Base-by-base conservation (phyloP, 2,797 vertebrate genomes). In the Falco biarmicus region DNA sequence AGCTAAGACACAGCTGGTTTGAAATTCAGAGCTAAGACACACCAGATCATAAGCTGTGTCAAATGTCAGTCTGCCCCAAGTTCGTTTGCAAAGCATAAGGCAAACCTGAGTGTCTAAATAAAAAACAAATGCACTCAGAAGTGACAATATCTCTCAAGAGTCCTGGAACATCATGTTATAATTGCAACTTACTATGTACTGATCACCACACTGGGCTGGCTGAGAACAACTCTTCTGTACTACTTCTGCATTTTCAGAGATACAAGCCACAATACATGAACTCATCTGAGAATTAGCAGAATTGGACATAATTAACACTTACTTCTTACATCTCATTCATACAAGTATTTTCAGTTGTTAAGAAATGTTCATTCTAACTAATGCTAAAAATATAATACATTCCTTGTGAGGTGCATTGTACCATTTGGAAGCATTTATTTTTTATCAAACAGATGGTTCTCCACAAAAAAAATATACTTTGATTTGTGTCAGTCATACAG, bases 1-100 rank as follows among this genome's bases (percentile, higher is more conserved):
- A 93, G 68, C 74, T 94, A 88, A 92, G 78, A 73, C 91, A 81
- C 77, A 91, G 91, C 85, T 90, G 83, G 74, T 93, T 94, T 89
- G 74, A 96, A 94, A 89, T 89, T 71, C 84, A 71, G 75, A 89
- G 79, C 37, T 74, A 84, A 81, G 77, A 76, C 51, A 90, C 48
- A 57, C 39, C 60, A 89, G 69, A 71, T n/a, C 47, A 76, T 22
- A 48, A 71, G 39, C 53, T 69, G 43, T 63, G 48, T 87, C 0
- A 0, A 48, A 64, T n/a, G 59, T 73, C 59, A 90, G 69, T 11
- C 37, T 76, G 54, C 60, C 69, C 68, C 86, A 63, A 51, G 29
- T 83, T 71, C 25, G 61, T 59, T 71, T 76, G 60, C 47, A 85
- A 91, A 60, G 76, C 64, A 78, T 0, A 1, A 73, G 32, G 43